Conservation (phyloP, 1,140 invertebrate genomes). For the Atta cephalotes region DNA sequence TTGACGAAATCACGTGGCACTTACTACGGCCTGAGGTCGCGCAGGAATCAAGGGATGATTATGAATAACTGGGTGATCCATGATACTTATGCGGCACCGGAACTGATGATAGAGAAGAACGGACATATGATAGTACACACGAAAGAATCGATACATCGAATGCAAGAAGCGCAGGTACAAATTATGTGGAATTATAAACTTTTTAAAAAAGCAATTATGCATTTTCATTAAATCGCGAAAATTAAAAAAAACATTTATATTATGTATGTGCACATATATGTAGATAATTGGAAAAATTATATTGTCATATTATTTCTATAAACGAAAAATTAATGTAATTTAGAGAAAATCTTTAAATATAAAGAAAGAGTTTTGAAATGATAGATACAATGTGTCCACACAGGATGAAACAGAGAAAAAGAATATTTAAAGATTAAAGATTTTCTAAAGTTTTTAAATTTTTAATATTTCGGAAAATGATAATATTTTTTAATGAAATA, state of each 20-base stretch:
- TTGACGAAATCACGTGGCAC: slow-evolving; percentile 89
- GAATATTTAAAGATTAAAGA: not conserved
- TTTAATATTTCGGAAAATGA: not conserved
- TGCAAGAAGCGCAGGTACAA: slow-evolving; percentile 54
- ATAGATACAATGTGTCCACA: too few relatives aligned
- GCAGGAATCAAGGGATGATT: slow-evolving; percentile 87
- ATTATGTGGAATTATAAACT: not conserved
- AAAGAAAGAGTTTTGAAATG: not conserved
- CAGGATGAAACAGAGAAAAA: not conserved
- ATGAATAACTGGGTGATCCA: slow-evolving; percentile 92
- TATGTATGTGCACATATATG: not conserved
- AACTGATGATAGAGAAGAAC: slow-evolving; percentile 55
- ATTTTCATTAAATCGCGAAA: not conserved
- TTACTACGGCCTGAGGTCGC: slow-evolving; percentile 86
- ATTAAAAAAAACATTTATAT: not conserved
- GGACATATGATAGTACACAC: slow-evolving; percentile 29
- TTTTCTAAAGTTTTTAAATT: not conserved
- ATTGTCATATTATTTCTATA: not conserved
- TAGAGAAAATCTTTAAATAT: not conserved
- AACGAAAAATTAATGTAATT: not conserved
- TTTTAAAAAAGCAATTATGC: not conserved
- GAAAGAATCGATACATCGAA: slow-evolving; percentile 36
- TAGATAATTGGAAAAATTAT: not conserved
- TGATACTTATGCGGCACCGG: slow-evolving; percentile 86
- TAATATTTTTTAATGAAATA: slow-evolving; percentile 6